Evolutionary conservation across 2,888 invertebrate species (phyloP).

Genomic region (Ormia ochracea): DNA sequence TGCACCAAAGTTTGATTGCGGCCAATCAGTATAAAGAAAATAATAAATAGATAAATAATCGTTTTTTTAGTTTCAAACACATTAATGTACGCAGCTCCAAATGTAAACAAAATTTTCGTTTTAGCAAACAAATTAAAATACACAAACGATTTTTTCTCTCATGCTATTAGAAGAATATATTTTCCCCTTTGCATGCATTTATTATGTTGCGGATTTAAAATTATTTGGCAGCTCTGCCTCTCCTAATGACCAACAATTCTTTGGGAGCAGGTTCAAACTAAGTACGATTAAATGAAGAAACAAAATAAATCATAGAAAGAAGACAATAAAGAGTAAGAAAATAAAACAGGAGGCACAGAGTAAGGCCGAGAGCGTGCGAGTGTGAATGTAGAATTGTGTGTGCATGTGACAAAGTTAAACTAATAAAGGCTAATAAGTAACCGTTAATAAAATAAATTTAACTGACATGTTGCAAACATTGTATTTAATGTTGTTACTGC

Average conservation of each 20-base stretch:
- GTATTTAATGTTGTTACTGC: slow-evolving; percentile 22
- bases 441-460: slow-evolving; percentile 45
- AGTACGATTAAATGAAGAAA: slow-evolving; percentile 18
- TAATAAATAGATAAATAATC: too few relatives aligned
- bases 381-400: too few relatives aligned
- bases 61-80: too few relatives aligned
- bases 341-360: slow-evolving; percentile 15
- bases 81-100: too few relatives aligned
- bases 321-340: background rate
- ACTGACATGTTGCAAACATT: slow-evolving; percentile 43
- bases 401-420: background rate
- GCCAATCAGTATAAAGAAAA: too few relatives aligned
- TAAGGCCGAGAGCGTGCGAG: background rate
- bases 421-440: slow-evolving; percentile 39
- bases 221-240: background rate
- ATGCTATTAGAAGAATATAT: too few relatives aligned
- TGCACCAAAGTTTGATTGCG: too few relatives aligned
- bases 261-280: background rate
- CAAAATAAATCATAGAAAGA: slow-evolving; percentile 17
- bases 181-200: too few relatives aligned
- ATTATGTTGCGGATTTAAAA: too few relatives aligned
- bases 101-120: too few relatives aligned
- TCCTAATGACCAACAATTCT: background rate
- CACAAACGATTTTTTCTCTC: too few relatives aligned
- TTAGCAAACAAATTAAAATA: too few relatives aligned